These are phyloP conservation scores for Vombatus ursinus DNA, from an alignment of 2,113 vertebrate genomes.

Conservation along the genomic window DNA sequence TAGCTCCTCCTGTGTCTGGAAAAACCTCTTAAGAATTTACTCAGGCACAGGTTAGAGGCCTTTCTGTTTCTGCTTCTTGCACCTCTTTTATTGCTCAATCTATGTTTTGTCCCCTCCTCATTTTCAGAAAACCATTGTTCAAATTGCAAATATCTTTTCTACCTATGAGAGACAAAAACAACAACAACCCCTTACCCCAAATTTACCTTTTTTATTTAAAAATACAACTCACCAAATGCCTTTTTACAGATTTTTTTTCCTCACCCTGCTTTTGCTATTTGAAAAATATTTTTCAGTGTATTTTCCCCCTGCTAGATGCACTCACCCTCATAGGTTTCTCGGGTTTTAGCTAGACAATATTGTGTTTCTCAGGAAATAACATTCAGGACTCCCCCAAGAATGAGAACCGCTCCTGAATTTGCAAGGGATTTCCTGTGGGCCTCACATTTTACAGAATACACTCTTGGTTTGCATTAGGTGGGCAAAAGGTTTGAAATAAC, in stretches of 20 bases:
- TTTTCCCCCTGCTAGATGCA: constrained; percentile 54
- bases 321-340: constrained; percentile 44
- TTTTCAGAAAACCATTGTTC: background rate
- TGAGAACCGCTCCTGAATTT: constrained; percentile 63
- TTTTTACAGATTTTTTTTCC: constrained; percentile 56
- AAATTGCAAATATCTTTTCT: constrained; percentile 25
- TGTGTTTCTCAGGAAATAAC: constrained; percentile 59
- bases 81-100: background rate
- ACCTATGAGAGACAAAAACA: constrained; percentile 33
- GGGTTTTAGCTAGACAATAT: constrained; percentile 29
- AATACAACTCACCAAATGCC: constrained; percentile 30
- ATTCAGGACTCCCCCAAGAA: constrained; percentile 33
- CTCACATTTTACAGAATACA: constrained; percentile 53
- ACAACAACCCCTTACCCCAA: background rate
- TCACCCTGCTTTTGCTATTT: constrained; percentile 59
- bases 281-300: background rate
- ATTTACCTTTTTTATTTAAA: constrained; percentile 42
- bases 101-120: background rate
- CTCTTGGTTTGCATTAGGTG: constrained; percentile 60
- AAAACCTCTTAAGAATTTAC: constrained; percentile 1
- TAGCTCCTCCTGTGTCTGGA: constrained; percentile 1
- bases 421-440: constrained; percentile 66
- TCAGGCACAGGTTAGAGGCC: background rate
- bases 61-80: background rate
- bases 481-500: constrained; percentile 67